phyloP scores from a whole-genome alignment of 2,888 invertebrate species.

The Cenopis cana region DNA sequence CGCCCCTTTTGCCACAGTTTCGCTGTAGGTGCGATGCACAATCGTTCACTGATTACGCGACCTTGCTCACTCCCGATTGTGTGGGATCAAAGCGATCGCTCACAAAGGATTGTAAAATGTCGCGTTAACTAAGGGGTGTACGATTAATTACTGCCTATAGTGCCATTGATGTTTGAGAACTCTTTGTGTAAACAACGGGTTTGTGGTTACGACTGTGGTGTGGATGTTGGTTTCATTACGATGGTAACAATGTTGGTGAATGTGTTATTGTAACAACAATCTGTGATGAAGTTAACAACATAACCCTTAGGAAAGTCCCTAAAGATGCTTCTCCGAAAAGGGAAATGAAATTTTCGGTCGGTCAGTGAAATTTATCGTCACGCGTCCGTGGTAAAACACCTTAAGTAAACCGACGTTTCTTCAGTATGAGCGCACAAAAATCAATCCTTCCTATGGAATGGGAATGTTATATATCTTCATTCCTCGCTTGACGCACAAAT shows the following conservation, averaged over 20 bases:
- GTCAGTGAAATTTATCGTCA: not conserved
- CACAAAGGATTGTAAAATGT: slow-evolving; percentile 78
- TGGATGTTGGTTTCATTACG: slow-evolving; percentile 20
- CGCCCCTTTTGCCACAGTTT: slow-evolving; percentile 12
- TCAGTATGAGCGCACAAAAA: too few species aligned
- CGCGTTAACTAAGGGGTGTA: slow-evolving; percentile 63
- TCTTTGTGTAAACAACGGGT: slow-evolving; percentile 37
- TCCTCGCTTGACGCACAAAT: not conserved
- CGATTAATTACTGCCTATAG: slow-evolving; percentile 62
- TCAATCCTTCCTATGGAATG: too few species aligned
- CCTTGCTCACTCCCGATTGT: slow-evolving; percentile 68
- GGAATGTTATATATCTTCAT: not conserved
- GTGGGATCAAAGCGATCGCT: slow-evolving; percentile 74
- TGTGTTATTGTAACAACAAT: not conserved
- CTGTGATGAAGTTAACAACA: too few species aligned
- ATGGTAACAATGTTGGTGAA: slow-evolving; percentile 1
- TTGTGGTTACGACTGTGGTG: slow-evolving; percentile 22
- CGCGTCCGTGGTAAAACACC: not conserved
- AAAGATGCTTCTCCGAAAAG: not conserved
- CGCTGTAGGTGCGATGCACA: slow-evolving; percentile 56
- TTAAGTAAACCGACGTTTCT: not conserved
- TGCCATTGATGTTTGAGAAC: slow-evolving; percentile 38
- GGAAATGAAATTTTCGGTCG: not conserved
- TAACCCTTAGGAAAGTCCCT: too few species aligned
- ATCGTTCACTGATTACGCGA: slow-evolving; percentile 68